Base-by-base conservation (phyloP, 2,888 invertebrate species). In the Calameuta idolon region DNA sequence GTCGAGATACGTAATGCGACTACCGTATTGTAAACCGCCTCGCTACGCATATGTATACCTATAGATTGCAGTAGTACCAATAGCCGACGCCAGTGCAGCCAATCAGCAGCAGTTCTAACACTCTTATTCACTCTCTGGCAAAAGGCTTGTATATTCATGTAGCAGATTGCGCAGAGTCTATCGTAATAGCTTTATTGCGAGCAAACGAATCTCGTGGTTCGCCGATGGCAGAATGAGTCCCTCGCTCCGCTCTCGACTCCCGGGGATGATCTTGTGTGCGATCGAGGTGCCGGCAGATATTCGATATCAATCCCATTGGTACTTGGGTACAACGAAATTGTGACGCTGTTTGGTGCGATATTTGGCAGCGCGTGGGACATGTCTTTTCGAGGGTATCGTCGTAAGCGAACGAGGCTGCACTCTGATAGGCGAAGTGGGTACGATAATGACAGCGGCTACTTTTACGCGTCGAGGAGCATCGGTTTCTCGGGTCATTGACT, bases 171-270 rank as follows among this genome's bases (percentile, higher is more conserved):
- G 5, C 55, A 23, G 55, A 55, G 55, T 55, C 55, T 55, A 55
- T 55, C 55, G 55, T 82, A 82, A 84, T 83, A 82, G 83, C 83
- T 84, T 82, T 82, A 83, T 82, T 82, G 81, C 79, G 79, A 79
- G 80, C 79, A 77, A 76, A 79, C 80, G 77, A 79, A 81, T 79
- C 78, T 77, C 76, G 55, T 9, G 55, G 55, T 55, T 55, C 55
- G 55, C 55, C 55, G 55, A 55, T 23, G 55, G 23, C 2, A 23
- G 55, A 23, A 23, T 23, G 23, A 55, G 55, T 23, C 23, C 5
- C 15, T 55, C 23, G 23, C 0, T 55, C 23, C 9, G 40, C 40
- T 23, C 55, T 23, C 2, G 55, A 55, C 15, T 55, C 2, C 15
- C 55, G 55, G 9, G 23, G 55, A 55, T 23, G 55, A 55, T 55